Base-by-base conservation (phyloP, 2,797 vertebrate genomes). In the Enteromius radiatus region DNA sequence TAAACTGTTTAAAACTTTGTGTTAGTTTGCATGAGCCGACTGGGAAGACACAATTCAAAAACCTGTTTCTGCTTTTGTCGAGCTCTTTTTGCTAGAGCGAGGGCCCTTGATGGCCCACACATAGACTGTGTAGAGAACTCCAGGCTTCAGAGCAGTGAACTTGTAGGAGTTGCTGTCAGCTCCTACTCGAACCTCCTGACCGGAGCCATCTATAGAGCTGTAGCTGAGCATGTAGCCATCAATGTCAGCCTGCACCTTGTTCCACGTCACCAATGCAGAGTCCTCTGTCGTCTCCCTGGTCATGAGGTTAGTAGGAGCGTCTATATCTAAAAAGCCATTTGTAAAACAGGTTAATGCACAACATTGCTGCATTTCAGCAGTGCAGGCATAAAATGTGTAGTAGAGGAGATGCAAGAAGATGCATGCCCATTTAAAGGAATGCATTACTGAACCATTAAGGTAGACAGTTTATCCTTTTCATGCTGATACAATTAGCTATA, bases 61-160 rank as follows among this genome's bases (percentile, higher is more conserved):
- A 97, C 96, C 95, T 94, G 96, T 97, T 79, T 92, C 89, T 19
- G 93, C 92, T 86, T 86, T 89, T 7, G 94, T 92, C 7, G 90
- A 74, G 0, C 84, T 91, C 85, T 91, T 95, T 90, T 83, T 91
- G 93, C 95, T 96, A 87, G 86, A 86, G 82, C 86, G 92, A 82
- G 69, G 78, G 54, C 94, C 94, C 75, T 93, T 96, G 85, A 94
- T 82, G 69, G 95, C 95, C 95, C 94, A 95, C 85, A 96, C 76
- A 7, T 90, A 85, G 75, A 96, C 90, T 0, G 89, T 85, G 54
- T 96, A 96, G 85, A 94, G 78, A 69, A 87, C 80, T 3, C 94
- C 96, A 0, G 95, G 94, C 87, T 80, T 94, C 85, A 97, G 88
- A 63, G 88, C 93, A 4, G 79, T 93, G 84, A 96, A 89, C 28